phyloP scores from a whole-genome alignment of 2,888 invertebrate genomes.

The Kuschelorhynchus macadamiae region DNA sequence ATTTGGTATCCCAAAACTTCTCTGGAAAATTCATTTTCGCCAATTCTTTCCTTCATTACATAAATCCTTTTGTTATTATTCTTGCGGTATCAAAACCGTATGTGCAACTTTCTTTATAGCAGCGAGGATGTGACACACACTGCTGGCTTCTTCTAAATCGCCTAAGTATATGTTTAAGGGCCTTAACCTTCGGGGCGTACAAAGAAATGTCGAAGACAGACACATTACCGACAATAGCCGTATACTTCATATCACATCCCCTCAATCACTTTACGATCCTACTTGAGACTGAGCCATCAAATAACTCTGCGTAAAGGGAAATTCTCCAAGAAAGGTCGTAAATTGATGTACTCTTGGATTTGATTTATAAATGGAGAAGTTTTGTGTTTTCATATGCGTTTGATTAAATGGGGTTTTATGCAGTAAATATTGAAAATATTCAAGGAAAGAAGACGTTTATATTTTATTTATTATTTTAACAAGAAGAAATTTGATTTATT shows the following conservation, averaged over 20 bases:
- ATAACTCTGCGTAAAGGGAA: slow-evolving; percentile 35
- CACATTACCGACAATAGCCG: slow-evolving; percentile 59
- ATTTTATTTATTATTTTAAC: too few relatives aligned
- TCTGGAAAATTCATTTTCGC: too few relatives aligned
- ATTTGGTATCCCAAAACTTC: too few relatives aligned
- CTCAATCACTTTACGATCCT: slow-evolving; percentile 53
- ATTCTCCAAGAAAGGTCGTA: slow-evolving; percentile 31
- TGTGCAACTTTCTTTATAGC: too few relatives aligned
- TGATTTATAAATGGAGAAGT: slow-evolving; percentile 18
- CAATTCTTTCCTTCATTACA: too few relatives aligned
- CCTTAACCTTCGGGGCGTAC: slow-evolving; percentile 35
- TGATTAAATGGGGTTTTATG: slow-evolving; percentile 11
- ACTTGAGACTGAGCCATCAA: slow-evolving; percentile 32
- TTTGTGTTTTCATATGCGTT: slow-evolving; percentile 8
- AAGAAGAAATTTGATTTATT: too few relatives aligned
- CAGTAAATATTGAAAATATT: too few relatives aligned
- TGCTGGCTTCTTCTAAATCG: too few relatives aligned
- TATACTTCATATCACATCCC: slow-evolving; percentile 54
- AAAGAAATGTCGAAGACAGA: slow-evolving; percentile 52
- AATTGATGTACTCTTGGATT: slow-evolving; percentile 6
- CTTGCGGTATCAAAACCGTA: too few relatives aligned
- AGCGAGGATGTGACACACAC: too few relatives aligned
- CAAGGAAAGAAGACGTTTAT: too few relatives aligned
- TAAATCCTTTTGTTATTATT: too few relatives aligned
- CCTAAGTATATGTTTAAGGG: slow-evolving; percentile 21